A percentile compares a stretch with the other conserved stretches of the same genome.
These are phyloP conservation scores for Paradisaea rubra DNA, from an alignment of 2,113 vertebrate genomes.

Conservation along the genomic window DNA sequence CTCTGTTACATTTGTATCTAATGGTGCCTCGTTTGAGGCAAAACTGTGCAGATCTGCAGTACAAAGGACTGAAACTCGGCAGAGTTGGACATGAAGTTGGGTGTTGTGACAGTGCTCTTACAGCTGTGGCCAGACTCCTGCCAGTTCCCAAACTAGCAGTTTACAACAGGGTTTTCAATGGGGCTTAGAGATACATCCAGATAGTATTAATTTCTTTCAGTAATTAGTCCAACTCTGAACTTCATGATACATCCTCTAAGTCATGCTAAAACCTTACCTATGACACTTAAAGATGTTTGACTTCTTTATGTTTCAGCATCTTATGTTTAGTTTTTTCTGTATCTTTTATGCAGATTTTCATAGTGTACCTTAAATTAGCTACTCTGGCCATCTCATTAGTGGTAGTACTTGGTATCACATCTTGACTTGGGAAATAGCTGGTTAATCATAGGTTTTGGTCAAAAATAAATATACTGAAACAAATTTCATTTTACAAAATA, in stretches of 20 bases:
- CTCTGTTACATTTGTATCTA: not conserved
- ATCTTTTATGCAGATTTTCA: not conserved
- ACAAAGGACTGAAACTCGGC: not conserved
- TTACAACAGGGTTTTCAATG: not conserved
- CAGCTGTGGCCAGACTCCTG: not conserved
- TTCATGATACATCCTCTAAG: not conserved
- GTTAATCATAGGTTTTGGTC: not conserved
- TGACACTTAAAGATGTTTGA: not conserved
- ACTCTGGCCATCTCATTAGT: not conserved
- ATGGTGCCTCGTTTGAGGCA: not conserved
- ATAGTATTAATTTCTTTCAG: not conserved
- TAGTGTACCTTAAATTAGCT: not conserved
- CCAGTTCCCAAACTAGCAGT: not conserved
- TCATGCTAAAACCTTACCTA: not conserved
- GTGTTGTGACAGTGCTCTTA: not conserved
- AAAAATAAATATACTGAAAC: not conserved
- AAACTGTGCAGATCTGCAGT: not conserved
- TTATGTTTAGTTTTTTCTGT: constrained; percentile 21
- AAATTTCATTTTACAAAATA: not conserved
- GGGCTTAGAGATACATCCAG: not conserved
- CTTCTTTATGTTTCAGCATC: not conserved
- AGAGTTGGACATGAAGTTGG: not conserved
- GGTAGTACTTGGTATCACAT: not conserved
- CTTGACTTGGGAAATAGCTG: not conserved
- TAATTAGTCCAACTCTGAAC: not conserved